Base-by-base conservation (phyloP, 2,888 invertebrate species). In the Caenorhabditis sp. region DNA sequence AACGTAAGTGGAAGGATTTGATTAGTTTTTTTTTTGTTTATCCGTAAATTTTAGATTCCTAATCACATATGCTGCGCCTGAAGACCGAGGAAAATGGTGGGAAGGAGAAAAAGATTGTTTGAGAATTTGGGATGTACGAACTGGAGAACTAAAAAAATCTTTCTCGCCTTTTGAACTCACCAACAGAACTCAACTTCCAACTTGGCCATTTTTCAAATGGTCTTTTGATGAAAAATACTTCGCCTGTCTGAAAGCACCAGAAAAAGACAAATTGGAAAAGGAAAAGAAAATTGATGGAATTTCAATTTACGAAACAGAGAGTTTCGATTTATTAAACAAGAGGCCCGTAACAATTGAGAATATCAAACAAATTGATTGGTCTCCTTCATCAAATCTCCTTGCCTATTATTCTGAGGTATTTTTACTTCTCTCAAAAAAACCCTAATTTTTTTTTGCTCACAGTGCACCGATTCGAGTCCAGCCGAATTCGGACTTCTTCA, bases 361-460 rank as follows among this genome's bases (percentile, higher is more conserved):
- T 20, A 81, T 95, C 84, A 92, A 94, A 79, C 95, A 96, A 87
- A 97, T 99, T 90, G 93, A 93, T 82, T 99, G 99, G 97, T 97
- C 97, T 0, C 97, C 99, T 0, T 93, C 95, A 0, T 95, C 97
- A 88, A 97, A 96, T 88, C 91, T 94, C 43, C 92, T 99, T 58
- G 97, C 97, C 0, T 99, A 96, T 89, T 99, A 97, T 96, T 95
- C 97, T 3, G 95, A 96, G 0, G 99, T 99, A 38, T 26, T 58
- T 56, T 56, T 36, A 31, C n/a, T 8, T 1, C 10, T 17, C 14
- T 31, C 8, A 50, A 61, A 10, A 61, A 61, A n/a, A n/a, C n/a
- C n/a, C n/a, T n/a, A n/a, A n/a, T n/a, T n/a, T n/a, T n/a, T n/a
- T n/a, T n/a, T n/a, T n/a, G n/a, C n/a, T n/a, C n/a, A n/a, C 52